phyloP scores from a whole-genome alignment of 1,140 invertebrate species.

The Zaprionus ghesquierei region DNA sequence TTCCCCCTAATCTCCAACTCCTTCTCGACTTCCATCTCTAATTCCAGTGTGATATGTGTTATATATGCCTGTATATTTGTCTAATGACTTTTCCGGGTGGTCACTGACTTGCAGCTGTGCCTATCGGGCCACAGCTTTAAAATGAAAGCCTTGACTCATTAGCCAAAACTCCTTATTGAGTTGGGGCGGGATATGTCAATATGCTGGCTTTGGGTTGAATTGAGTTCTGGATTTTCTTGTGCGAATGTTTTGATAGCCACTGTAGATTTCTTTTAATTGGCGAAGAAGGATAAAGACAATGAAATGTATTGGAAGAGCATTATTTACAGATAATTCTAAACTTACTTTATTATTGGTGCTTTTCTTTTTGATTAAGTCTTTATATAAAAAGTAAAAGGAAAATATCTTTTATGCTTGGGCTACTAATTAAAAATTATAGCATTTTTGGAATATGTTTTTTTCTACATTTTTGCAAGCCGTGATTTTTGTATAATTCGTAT shows the following conservation, averaged over 20 bases:
- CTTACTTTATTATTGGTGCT: no score
- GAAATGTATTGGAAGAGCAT: neutral
- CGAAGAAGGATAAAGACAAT: neutral
- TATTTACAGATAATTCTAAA: no score
- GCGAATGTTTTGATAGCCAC: slow-evolving; percentile 40
- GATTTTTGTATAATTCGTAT: no score
- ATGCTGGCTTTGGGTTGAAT: neutral
- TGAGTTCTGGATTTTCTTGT: slow-evolving; percentile 32
- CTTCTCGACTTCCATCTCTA: neutral
- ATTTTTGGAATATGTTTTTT: no score
- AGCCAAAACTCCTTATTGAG: slow-evolving; percentile 1
- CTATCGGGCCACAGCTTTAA: slow-evolving; percentile 33
- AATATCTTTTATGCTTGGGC: no score
- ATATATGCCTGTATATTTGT: slow-evolving; percentile 24
- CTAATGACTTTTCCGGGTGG: slow-evolving; percentile 7
- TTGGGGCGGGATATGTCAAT: slow-evolving; percentile 35
- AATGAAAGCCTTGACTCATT: slow-evolving; percentile 16
- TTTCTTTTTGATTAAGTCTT: no score
- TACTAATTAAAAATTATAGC: neutral
- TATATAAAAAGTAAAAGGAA: no score
- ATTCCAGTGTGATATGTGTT: slow-evolving; percentile 10
- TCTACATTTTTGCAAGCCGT: no score
- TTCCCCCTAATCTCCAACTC: neutral
- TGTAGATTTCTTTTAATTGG: slow-evolving; percentile 42
- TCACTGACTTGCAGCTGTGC: slow-evolving; percentile 49